Evolutionary conservation across 2,797 vertebrate species (phyloP).

Genomic region (Cryptoblepharus egeriae): DNA sequence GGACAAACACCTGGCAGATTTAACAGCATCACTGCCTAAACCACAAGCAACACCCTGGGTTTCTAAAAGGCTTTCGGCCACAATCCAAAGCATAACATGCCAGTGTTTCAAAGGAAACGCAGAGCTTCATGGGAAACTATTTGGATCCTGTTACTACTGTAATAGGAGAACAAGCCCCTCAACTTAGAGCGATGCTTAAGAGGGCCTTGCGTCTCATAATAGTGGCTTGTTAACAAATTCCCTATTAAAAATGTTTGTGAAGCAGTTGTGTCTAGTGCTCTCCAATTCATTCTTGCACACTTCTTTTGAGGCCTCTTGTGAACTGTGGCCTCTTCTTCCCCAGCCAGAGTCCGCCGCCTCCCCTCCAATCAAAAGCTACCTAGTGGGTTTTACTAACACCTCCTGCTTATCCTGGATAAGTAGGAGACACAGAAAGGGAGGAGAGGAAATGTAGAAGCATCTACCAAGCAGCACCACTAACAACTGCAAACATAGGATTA

Average conservation of each 20-base stretch:
- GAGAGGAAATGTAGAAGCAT: slow-evolving; percentile 10
- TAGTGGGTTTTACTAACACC: background rate
- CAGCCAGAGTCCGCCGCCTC: background rate
- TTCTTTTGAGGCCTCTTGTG: background rate
- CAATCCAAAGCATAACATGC: no score
- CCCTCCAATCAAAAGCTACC: background rate
- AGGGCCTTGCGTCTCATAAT: background rate
- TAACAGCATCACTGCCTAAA: background rate
- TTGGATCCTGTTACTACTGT: no score
- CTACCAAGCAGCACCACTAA: slow-evolving; percentile 63
- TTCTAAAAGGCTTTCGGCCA: background rate
- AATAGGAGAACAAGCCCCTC: background rate
- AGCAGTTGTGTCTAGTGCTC: no score
- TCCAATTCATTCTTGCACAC: background rate
- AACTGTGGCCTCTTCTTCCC: background rate
- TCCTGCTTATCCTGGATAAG: background rate
- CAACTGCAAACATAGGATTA: slow-evolving; percentile 71
- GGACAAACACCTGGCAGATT: background rate
- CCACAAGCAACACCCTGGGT: background rate
- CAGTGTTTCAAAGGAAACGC: background rate
- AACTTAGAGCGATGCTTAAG: background rate
- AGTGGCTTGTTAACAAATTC: background rate
- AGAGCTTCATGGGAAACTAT: background rate
- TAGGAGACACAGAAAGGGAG: no score
- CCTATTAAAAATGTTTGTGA: background rate